Percentiles rank a stretch among this genome's conserved stretches.
Evolutionary conservation across 2,113 vertebrate species (phyloP).

Genomic region (Colossoma macropomum): DNA sequence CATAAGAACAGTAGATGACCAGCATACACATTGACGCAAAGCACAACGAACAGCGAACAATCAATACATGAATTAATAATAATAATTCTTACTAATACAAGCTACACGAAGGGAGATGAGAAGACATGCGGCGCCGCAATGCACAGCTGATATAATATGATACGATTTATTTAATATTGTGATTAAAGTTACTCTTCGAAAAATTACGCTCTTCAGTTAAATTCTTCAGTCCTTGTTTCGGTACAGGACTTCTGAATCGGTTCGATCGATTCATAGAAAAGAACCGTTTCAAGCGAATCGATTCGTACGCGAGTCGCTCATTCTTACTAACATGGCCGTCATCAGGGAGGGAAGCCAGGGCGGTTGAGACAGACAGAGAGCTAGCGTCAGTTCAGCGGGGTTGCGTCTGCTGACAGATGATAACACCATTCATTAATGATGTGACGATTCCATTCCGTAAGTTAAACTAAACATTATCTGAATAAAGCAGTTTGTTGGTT

Average conservation of each 20-base stretch:
- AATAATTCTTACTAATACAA: no score
- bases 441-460: constrained; percentile 33
- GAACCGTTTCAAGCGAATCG: neutral
- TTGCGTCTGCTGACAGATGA: constrained; percentile 10
- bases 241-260: neutral
- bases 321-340: constrained; percentile 66
- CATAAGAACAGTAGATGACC: no score
- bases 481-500: neutral
- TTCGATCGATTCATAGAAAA: neutral
- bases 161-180: no score
- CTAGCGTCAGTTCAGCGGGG: neutral
- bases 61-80: no score
- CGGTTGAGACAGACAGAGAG: constrained; percentile 13
- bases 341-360: constrained; percentile 13
- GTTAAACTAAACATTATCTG: neutral
- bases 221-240: neutral
- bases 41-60: no score
- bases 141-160: no score
- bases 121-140: no score
- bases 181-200: no score
- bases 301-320: neutral
- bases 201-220: no score
- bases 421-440: constrained; percentile 11
- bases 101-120: no score
- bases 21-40: no score